These are phyloP conservation scores for Cecropterus lyciades DNA, from an alignment of 1,140 invertebrate genomes.

Conservation along the genomic window DNA sequence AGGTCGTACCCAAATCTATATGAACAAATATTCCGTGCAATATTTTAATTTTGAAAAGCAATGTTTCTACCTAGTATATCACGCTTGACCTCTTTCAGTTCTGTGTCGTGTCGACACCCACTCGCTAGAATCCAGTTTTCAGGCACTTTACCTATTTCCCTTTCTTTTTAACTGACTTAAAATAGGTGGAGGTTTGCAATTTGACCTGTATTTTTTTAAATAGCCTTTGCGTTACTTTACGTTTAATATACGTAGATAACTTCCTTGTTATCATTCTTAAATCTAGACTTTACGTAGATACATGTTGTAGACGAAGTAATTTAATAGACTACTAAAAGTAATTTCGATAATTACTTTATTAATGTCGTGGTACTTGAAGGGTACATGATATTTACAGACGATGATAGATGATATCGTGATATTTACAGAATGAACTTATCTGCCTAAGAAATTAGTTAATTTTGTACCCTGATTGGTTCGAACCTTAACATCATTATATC, in stretches of 20 bases:
- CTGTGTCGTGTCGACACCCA: constrained; percentile 23
- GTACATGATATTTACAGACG: too few species aligned
- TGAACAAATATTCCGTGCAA: neutral
- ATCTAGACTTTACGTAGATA: too few species aligned
- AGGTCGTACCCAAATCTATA: neutral
- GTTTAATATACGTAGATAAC: neutral
- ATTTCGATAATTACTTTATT: too few species aligned
- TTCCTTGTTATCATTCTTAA: too few species aligned
- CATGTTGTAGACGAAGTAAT: too few species aligned
- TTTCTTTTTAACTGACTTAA: constrained; percentile 9
- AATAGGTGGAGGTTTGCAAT: neutral
- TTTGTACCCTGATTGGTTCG: too few species aligned
- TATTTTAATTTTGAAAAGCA: constrained; percentile 2
- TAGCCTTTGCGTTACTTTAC: constrained; percentile 10
- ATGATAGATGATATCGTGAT: too few species aligned
- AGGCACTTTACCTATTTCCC: constrained; percentile 25
- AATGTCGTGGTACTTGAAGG: too few species aligned
- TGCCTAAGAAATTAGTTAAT: too few species aligned
- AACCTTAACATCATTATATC: too few species aligned
- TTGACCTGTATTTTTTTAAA: constrained; percentile 29
- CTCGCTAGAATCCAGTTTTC: constrained; percentile 32
- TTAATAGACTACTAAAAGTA: too few species aligned
- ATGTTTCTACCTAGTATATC: constrained; percentile 10
- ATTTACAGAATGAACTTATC: too few species aligned
- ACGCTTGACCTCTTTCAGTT: constrained; percentile 16